A percentile compares a stretch with the other conserved stretches of the same genome.
Conservation (phyloP, 2,797 vertebrate species). For the Bovichtus variegatus region DNA sequence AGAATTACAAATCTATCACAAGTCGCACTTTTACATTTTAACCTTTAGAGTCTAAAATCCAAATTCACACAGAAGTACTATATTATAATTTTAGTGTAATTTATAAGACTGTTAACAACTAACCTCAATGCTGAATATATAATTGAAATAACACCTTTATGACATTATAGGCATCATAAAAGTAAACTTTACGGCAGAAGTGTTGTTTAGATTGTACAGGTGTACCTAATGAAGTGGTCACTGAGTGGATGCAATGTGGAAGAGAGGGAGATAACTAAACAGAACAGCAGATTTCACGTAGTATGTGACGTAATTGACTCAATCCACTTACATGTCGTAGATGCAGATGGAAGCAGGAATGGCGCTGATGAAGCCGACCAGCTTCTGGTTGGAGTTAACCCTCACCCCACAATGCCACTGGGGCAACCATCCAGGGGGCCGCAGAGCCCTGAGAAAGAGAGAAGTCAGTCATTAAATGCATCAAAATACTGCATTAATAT, state of each 20-base stretch:
- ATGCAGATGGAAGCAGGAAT: slow-evolving; percentile 95
- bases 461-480: not conserved
- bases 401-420: slow-evolving; percentile 99
- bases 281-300: not conserved
- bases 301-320: not conserved
- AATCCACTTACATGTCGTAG: slow-evolving; percentile 91
- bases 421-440: slow-evolving; percentile 96
- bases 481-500: not conserved
- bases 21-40: not conserved
- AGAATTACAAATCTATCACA: not conserved
- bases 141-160: not conserved
- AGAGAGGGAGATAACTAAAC: not conserved
- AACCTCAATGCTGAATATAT: not conserved
- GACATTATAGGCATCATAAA: not conserved
- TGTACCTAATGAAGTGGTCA: not conserved
- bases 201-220: not conserved
- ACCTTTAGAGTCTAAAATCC: not conserved
- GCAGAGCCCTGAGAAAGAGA: slow-evolving; percentile 89
- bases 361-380: slow-evolving; percentile 98
- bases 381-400: slow-evolving; percentile 96
- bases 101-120: not conserved
- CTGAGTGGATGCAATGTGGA: not conserved
- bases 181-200: not conserved
- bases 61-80: not conserved
- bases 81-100: not conserved